A percentile compares a stretch with the other conserved stretches of the same genome.
Evolutionary conservation across 2,797 vertebrate species (phyloP).

Genomic region (Lepus oiostolus): DNA sequence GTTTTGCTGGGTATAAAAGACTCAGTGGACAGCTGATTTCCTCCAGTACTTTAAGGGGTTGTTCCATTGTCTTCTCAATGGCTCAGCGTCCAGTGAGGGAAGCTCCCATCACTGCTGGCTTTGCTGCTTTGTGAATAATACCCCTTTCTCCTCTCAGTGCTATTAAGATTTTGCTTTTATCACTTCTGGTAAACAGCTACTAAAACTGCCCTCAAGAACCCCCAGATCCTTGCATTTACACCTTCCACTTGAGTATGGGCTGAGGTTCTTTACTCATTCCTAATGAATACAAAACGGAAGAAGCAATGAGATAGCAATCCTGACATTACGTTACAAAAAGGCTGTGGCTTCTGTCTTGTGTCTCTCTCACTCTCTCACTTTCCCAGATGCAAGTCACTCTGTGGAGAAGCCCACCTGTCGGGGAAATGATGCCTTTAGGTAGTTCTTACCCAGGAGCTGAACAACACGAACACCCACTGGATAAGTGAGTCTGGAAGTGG

Average conservation of each 20-base stretch:
- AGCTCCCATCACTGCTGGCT: neutral
- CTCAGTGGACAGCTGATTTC: neutral
- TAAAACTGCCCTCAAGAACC: neutral
- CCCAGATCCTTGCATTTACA: neutral
- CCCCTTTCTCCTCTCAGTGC: too few relatives aligned
- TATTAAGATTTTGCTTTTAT: neutral
- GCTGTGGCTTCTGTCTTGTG: neutral
- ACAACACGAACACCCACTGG: fast-evolving
- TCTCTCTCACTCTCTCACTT: neutral
- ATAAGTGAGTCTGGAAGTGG: too few relatives aligned
- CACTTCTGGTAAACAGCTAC: neutral
- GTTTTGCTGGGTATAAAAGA: neutral
- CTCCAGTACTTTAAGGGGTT: neutral
- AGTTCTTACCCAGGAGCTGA: neutral
- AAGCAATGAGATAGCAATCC: neutral
- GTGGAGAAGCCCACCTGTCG: neutral
- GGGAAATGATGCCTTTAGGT: neutral
- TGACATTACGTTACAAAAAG: neutral
- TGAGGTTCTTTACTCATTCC: neutral
- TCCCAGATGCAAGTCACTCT: neutral
- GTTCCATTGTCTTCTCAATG: neutral
- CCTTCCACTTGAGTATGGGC: neutral
- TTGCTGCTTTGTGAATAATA: neutral
- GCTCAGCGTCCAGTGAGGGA: neutral
- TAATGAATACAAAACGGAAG: neutral